phyloP scores from a whole-genome alignment of 2,113 vertebrate species.

The Felis chaus region DNA sequence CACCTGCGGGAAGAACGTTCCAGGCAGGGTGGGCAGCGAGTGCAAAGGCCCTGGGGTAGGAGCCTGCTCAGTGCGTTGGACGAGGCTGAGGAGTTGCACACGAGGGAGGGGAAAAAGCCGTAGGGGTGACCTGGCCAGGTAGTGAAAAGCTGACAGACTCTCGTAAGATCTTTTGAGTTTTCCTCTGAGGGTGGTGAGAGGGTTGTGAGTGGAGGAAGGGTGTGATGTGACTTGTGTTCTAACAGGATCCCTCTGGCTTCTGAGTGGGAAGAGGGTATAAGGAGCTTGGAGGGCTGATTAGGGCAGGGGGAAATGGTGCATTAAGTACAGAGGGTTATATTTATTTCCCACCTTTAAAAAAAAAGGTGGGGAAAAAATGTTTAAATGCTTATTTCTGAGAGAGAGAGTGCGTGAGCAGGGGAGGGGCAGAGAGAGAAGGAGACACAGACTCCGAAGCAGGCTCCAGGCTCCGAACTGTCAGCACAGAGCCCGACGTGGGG shows the following conservation, averaged over 20 bases:
- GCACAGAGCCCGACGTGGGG: too few species aligned
- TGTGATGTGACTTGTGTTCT: not conserved
- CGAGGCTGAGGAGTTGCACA: not conserved
- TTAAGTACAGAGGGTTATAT: not conserved
- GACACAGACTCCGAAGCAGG: too few species aligned
- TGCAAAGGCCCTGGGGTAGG: not conserved
- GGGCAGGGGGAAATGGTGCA: too few species aligned
- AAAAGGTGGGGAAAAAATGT: too few species aligned
- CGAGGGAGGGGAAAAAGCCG: too few species aligned
- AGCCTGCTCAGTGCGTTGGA: not conserved
- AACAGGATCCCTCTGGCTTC: not conserved
- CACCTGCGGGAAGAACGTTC: not conserved
- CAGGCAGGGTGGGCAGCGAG: not conserved
- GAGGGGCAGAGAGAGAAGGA: too few species aligned
- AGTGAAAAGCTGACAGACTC: not conserved
- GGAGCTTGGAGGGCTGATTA: not conserved
- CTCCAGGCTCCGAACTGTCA: too few species aligned
- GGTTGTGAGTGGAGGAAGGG: not conserved
- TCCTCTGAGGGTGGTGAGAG: not conserved
- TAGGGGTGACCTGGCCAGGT: not conserved
- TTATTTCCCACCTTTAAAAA: not conserved
- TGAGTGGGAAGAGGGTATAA: not conserved
- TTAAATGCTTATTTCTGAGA: too few species aligned
- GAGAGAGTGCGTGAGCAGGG: too few species aligned
- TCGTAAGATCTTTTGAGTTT: not conserved